Evolutionary conservation across 2,888 invertebrate species (phyloP).

Genomic region (Heteromurus nitidus): DNA sequence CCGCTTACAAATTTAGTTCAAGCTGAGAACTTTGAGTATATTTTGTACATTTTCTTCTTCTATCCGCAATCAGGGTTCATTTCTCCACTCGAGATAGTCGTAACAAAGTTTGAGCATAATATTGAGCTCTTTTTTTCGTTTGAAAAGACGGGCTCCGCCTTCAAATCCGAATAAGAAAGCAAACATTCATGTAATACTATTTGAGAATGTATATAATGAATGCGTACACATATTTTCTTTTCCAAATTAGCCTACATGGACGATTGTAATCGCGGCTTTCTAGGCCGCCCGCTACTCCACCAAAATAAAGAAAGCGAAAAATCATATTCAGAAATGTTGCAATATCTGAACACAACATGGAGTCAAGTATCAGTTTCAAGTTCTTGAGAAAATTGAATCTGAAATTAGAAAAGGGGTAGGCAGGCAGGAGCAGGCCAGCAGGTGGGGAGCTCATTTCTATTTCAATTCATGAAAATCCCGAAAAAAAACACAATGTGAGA

Average conservation of each 20-base stretch:
- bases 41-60: neutral
- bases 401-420: slow-evolving; percentile 38
- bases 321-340: neutral
- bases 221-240: neutral
- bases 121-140: slow-evolving; percentile 3
- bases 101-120: too few relatives aligned
- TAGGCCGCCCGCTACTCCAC: slow-evolving; percentile 22
- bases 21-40: slow-evolving; percentile 24
- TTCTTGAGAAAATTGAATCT: slow-evolving; percentile 49
- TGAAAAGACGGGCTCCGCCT: slow-evolving; percentile 18
- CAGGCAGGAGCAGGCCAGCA: slow-evolving; percentile 32
- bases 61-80: too few relatives aligned
- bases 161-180: too few relatives aligned
- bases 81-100: too few relatives aligned
- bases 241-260: slow-evolving; percentile 58
- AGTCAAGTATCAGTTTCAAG: slow-evolving; percentile 33
- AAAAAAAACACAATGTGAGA: too few relatives aligned
- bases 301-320: neutral
- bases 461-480: too few relatives aligned
- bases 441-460: slow-evolving; percentile 28
- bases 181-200: too few relatives aligned
- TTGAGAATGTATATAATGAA: neutral
- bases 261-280: slow-evolving; percentile 37
- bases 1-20: slow-evolving; percentile 47
- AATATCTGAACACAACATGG: neutral